These are phyloP conservation scores for Microcebus tavaratra DNA, from an alignment of 2,113 vertebrate species.

Conservation along the genomic window DNA sequence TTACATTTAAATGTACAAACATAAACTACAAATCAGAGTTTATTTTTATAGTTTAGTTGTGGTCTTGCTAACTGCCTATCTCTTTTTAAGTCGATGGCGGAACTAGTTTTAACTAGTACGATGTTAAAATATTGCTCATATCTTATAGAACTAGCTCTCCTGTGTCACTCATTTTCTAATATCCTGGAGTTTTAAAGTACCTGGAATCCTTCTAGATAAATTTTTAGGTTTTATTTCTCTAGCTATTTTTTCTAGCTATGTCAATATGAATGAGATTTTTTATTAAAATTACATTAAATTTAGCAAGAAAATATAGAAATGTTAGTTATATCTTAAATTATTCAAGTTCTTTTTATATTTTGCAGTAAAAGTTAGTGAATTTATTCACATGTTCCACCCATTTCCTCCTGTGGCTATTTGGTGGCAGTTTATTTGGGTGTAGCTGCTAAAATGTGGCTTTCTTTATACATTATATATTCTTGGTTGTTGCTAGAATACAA, in stretches of 20 bases:
- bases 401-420: slow-evolving; percentile 9
- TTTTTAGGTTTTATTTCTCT: background rate
- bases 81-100: background rate
- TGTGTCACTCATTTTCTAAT: background rate
- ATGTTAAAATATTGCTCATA: background rate
- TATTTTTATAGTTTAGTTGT: background rate
- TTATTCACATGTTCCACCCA: background rate
- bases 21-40: background rate
- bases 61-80: background rate
- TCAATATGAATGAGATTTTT: background rate
- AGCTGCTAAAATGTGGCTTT: background rate
- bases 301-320: background rate
- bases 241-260: background rate
- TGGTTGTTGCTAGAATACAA: background rate
- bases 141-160: background rate
- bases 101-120: background rate
- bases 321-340: slow-evolving; percentile 18
- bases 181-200: background rate
- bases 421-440: background rate
- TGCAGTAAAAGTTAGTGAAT: background rate
- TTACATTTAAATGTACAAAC: background rate
- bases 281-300: slow-evolving; percentile 17
- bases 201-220: background rate
- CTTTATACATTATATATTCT: background rate
- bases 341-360: slow-evolving; percentile 33